phyloP scores from a whole-genome alignment of 1,140 invertebrate genomes.

The Drosophila jambulina region DNA sequence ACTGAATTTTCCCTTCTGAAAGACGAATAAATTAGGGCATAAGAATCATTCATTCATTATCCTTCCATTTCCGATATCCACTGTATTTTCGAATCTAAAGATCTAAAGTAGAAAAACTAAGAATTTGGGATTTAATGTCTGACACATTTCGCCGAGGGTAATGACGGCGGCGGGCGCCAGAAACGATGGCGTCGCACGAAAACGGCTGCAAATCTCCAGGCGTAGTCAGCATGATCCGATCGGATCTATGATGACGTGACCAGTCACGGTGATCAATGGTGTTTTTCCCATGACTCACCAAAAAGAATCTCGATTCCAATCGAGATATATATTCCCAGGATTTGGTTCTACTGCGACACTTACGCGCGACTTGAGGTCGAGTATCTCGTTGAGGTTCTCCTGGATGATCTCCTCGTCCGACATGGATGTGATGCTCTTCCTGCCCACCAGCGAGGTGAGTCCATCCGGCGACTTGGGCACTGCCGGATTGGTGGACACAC shows the following conservation, averaged over 20 bases:
- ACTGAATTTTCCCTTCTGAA: not conserved
- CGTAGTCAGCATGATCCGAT: slow-evolving; percentile 7
- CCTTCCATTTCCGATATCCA: not conserved
- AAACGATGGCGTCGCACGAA: slow-evolving; percentile 57
- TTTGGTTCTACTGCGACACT: slow-evolving; percentile 18
- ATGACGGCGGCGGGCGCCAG: slow-evolving; percentile 41
- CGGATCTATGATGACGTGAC: slow-evolving; percentile 18
- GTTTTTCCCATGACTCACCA: slow-evolving; percentile 27
- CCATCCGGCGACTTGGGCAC: slow-evolving; percentile 50
- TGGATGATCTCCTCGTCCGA: slow-evolving; percentile 75
- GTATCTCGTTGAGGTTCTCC: slow-evolving; percentile 71
- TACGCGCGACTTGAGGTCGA: slow-evolving; percentile 72
- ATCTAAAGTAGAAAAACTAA: slow-evolving; percentile 21
- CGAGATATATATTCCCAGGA: not conserved
- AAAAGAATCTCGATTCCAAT: not conserved
- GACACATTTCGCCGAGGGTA: slow-evolving; percentile 26
- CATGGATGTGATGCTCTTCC: slow-evolving; percentile 68
- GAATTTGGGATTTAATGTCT: slow-evolving; percentile 33
- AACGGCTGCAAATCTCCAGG: slow-evolving; percentile 24
- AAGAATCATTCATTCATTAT: not conserved
- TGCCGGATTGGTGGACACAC: not conserved
- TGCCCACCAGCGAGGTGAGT: slow-evolving; percentile 32
- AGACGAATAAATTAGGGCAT: not conserved
- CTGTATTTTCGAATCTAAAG: slow-evolving; percentile 20
- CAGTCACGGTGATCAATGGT: slow-evolving; percentile 24